These are phyloP conservation scores for Drosophila simulans DNA, from an alignment of 1,140 invertebrate species.

Conservation along the genomic window DNA sequence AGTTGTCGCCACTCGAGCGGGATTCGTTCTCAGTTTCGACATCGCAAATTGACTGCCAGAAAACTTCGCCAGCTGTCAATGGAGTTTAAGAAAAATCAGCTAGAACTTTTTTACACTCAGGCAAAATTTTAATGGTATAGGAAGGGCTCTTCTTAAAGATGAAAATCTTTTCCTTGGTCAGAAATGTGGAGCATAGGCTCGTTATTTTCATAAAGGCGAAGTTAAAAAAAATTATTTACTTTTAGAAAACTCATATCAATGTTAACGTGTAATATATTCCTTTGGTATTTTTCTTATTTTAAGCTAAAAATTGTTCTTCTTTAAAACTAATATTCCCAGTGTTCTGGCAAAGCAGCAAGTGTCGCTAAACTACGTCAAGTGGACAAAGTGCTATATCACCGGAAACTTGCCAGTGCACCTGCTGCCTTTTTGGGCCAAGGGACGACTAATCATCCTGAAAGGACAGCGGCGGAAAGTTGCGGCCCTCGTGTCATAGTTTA, in stretches of 20 bases:
- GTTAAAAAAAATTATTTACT: too few species aligned
- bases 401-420: constrained; percentile 41
- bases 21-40: constrained; percentile 18
- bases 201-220: too few species aligned
- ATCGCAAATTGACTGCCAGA: constrained; percentile 51
- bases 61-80: constrained; percentile 53
- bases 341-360: constrained; percentile 10
- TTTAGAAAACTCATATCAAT: too few species aligned
- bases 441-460: constrained; percentile 67
- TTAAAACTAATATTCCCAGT: not conserved
- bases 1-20: constrained; percentile 35
- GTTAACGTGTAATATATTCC: too few species aligned
- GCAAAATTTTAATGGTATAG: not conserved
- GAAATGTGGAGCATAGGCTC: too few species aligned
- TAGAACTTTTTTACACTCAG: constrained; percentile 10
- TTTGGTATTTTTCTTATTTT: too few species aligned
- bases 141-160: too few species aligned
- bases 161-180: too few species aligned
- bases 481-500: constrained; percentile 75
- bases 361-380: constrained; percentile 43
- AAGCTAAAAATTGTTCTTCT: not conserved
- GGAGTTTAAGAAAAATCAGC: constrained; percentile 20
- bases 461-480: constrained; percentile 32
- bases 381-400: constrained; percentile 67
- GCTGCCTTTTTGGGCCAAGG: constrained; percentile 23